Percentiles rank a stretch among this genome's conserved stretches.
Evolutionary conservation across 2,113 vertebrate genomes (phyloP).

Genomic region (Echinops telfairi): DNA sequence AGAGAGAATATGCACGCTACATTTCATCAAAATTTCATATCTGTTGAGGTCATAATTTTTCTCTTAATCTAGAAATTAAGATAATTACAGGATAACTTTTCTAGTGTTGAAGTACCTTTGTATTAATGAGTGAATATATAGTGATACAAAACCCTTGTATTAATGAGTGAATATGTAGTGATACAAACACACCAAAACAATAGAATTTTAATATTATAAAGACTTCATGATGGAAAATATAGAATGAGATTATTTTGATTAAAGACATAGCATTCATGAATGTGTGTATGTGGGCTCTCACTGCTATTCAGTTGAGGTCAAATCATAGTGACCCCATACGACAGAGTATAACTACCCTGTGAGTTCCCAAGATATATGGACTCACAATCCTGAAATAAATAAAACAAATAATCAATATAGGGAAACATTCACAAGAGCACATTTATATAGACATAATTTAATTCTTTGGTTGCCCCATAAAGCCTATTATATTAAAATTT

Average conservation of each 20-base stretch:
- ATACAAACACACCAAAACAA: background rate
- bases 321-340: too few relatives aligned
- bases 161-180: background rate
- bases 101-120: background rate
- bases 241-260: background rate
- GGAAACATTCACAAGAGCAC: background rate
- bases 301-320: too few relatives aligned
- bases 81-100: background rate
- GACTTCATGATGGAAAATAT: background rate
- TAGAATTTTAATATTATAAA: background rate
- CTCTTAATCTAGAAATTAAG: slow-evolving; percentile 12
- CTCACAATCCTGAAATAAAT: background rate
- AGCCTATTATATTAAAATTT: too few relatives aligned
- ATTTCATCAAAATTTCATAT: slow-evolving; percentile 1
- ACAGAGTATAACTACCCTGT: too few relatives aligned
- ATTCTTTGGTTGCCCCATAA: background rate
- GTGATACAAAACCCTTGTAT: too few relatives aligned
- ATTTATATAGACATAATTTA: background rate
- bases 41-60: background rate
- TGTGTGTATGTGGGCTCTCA: background rate
- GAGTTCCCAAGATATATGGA: background rate
- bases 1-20: background rate
- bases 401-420: background rate
- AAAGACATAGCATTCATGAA: background rate
- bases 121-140: background rate